phyloP scores from a whole-genome alignment of 2,888 invertebrate genomes.

The Agrochola lychnidis region DNA sequence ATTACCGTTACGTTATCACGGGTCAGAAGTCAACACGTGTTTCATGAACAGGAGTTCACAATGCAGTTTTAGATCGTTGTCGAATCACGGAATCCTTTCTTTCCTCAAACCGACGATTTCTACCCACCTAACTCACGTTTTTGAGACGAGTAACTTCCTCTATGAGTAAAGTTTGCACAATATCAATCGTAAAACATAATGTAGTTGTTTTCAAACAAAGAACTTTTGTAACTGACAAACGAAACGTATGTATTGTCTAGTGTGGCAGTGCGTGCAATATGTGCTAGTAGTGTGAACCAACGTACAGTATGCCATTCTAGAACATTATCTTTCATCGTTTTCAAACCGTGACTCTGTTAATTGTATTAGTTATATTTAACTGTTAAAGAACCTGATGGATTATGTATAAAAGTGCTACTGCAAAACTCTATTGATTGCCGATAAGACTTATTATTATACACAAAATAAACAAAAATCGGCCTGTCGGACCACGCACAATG shows the following conservation, averaged over 20 bases:
- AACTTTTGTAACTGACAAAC: slow-evolving; percentile 64
- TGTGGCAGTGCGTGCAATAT: slow-evolving; percentile 46
- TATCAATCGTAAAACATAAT: slow-evolving; percentile 72
- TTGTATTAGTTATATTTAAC: background rate
- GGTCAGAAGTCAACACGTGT: slow-evolving; percentile 73
- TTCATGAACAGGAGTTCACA: slow-evolving; percentile 65
- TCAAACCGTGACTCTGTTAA: background rate
- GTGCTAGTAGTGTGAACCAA: slow-evolving; percentile 18
- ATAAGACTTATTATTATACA: background rate
- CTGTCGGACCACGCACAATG: no score
- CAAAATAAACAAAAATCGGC: background rate
- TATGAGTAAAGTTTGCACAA: slow-evolving; percentile 65
- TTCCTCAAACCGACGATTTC: slow-evolving; percentile 70
- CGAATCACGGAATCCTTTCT: slow-evolving; percentile 78
- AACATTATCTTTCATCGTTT: slow-evolving; percentile 21
- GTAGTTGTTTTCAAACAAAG: slow-evolving; percentile 70
- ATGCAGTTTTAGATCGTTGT: slow-evolving; percentile 74
- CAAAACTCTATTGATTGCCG: background rate
- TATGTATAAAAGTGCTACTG: background rate
- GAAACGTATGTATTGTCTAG: slow-evolving; percentile 39
- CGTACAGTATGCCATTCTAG: background rate
- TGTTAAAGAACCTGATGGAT: background rate
- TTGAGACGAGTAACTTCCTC: slow-evolving; percentile 56
- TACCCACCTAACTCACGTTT: slow-evolving; percentile 72
- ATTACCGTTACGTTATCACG: slow-evolving; percentile 65